Percentiles rank a stretch among this genome's conserved stretches.
phyloP scores from a whole-genome alignment of 2,113 vertebrate species.

The Glaucidium brasilianum region DNA sequence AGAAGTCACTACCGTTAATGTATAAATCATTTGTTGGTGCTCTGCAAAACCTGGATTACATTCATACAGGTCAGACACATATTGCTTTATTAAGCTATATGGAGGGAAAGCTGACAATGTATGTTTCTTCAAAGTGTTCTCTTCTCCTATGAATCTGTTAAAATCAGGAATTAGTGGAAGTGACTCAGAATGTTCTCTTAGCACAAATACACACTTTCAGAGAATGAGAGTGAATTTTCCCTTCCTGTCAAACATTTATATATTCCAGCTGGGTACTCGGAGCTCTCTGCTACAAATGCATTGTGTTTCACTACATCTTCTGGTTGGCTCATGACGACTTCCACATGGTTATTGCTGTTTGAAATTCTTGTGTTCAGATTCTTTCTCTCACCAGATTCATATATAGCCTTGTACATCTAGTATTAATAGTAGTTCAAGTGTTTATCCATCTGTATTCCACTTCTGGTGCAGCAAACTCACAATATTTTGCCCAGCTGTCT shows the following conservation, averaged over 20 bases:
- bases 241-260: neutral
- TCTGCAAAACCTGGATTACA: neutral
- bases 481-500: neutral
- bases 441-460: neutral
- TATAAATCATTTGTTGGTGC: neutral
- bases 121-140: neutral
- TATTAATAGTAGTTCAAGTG: neutral
- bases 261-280: neutral
- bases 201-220: neutral
- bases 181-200: neutral
- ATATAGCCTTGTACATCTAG: neutral
- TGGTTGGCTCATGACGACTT: neutral
- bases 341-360: neutral
- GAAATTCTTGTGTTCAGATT: neutral
- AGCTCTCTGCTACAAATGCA: neutral
- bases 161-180: neutral
- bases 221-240: neutral
- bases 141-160: neutral
- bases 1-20: neutral
- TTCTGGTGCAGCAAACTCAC: rapidly evolving
- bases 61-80: neutral
- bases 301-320: neutral
- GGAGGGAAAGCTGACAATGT: neutral
- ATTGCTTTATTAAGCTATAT: neutral
- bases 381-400: neutral